Evolutionary conservation across 1,140 invertebrate genomes (phyloP).

Genomic region (Calephelis virginiensis): DNA sequence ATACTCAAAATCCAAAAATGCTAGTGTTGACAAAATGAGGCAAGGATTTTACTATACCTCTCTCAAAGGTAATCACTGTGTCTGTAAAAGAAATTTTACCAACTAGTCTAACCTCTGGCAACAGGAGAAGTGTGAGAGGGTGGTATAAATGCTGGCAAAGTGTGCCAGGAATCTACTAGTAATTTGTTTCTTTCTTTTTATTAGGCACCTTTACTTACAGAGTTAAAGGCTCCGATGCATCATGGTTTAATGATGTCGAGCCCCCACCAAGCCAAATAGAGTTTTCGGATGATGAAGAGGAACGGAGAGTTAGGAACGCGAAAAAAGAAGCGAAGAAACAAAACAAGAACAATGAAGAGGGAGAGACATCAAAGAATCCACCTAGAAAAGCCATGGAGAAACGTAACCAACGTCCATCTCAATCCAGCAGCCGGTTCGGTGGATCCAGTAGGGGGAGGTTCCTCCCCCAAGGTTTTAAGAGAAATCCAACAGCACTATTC

Average conservation of each 20-base stretch:
- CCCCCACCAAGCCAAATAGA: conserved; percentile 85
- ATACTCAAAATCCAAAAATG: too few species aligned
- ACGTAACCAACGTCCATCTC: conserved; percentile 53
- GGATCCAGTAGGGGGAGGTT: conserved; percentile 54
- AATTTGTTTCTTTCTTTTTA: neutral
- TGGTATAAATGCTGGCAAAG: too few species aligned
- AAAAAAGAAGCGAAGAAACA: conserved; percentile 55
- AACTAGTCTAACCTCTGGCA: too few species aligned
- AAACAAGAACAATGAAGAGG: conserved; percentile 31
- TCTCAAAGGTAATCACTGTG: too few species aligned
- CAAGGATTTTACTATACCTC: too few species aligned
- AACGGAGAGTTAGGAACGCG: conserved; percentile 78
- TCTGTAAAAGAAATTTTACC: too few species aligned
- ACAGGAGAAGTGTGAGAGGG: too few species aligned
- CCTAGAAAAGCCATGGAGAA: conserved; percentile 43
- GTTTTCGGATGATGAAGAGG: conserved; percentile 94
- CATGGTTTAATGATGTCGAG: conserved; percentile 91
- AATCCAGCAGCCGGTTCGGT: conserved; percentile 64
- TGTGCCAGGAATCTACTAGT: neutral
- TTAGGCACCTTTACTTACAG: conserved; percentile 65
- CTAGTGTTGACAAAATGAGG: too few species aligned
- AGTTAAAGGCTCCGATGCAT: conserved; percentile 89
- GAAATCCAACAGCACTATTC: conserved; percentile 40
- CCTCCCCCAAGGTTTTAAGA: conserved; percentile 39
- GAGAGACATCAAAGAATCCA: conserved; percentile 51